These are phyloP conservation scores for Drosophila punjabiensis DNA, from an alignment of 1,140 invertebrate species.

Conservation along the genomic window DNA sequence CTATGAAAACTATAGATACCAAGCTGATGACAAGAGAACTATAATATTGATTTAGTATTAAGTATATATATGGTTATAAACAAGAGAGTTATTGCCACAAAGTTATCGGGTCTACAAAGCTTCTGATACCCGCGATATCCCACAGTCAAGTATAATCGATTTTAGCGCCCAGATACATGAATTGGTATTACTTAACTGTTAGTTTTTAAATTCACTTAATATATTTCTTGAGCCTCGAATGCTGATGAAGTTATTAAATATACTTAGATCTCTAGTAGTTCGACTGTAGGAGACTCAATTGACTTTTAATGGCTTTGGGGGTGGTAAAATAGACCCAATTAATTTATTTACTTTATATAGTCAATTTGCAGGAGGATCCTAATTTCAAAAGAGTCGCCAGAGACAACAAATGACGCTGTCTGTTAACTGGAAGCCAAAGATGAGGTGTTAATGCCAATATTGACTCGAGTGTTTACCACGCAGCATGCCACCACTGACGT, in stretches of 20 bases:
- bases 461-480: constrained; percentile 45
- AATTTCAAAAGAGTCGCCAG: constrained; percentile 23
- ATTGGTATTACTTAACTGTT: neutral
- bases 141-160: no score
- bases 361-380: constrained; percentile 44
- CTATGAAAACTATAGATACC: no score
- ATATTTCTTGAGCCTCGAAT: neutral
- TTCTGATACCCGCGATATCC: no score
- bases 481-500: constrained; percentile 38
- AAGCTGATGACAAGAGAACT: no score
- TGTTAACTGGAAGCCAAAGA: constrained; percentile 41
- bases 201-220: neutral
- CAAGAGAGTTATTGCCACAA: no score
- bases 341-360: constrained; percentile 42
- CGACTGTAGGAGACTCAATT: neutral
- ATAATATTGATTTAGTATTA: no score
- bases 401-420: constrained; percentile 54
- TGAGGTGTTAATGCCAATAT: constrained; percentile 59
- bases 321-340: constrained; percentile 18
- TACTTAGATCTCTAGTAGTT: neutral
- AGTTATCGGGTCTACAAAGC: no score
- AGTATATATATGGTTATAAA: no score
- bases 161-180: neutral
- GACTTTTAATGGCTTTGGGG: constrained; percentile 6
- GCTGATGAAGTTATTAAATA: neutral